phyloP scores from a whole-genome alignment of 2,797 vertebrate genomes.

The Tragopan temminckii region DNA sequence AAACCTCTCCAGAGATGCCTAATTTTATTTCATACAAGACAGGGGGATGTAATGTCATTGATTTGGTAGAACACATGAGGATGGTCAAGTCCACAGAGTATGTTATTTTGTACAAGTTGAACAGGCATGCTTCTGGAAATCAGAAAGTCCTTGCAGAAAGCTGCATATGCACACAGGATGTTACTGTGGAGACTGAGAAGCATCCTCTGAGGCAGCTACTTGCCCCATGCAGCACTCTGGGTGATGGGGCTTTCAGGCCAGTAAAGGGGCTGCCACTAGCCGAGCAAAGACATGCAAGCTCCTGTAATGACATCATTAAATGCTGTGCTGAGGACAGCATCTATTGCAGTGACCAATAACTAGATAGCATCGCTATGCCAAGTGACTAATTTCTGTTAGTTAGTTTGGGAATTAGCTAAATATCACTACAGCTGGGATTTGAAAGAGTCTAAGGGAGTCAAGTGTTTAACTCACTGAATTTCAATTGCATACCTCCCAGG shows the following conservation, averaged over 20 bases:
- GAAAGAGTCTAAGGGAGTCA: conserved; percentile 43
- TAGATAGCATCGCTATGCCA: background rate
- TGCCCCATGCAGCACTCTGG: accelerated
- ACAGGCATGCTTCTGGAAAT: background rate
- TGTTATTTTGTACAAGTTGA: background rate
- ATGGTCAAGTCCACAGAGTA: background rate
- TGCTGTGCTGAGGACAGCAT: background rate
- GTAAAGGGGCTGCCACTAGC: background rate
- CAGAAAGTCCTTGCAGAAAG: background rate
- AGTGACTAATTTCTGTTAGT: conserved; percentile 40
- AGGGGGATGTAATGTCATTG: background rate
- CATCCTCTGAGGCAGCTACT: background rate
- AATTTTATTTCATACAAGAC: background rate
- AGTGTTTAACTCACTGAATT: conserved; percentile 54
- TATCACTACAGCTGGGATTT: conserved; percentile 53
- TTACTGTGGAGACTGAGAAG: background rate
- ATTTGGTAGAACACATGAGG: background rate
- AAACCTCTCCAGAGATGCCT: background rate
- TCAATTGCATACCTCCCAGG: conserved; percentile 58
- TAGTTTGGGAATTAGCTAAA: conserved; percentile 65
- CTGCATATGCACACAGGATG: background rate
- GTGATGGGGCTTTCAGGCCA: background rate
- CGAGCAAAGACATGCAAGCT: background rate
- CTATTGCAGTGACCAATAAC: background rate
- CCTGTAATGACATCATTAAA: background rate